Evolutionary conservation across 2,113 vertebrate genomes (phyloP).

Genomic region (Brachyhypopomus occidentalis): DNA sequence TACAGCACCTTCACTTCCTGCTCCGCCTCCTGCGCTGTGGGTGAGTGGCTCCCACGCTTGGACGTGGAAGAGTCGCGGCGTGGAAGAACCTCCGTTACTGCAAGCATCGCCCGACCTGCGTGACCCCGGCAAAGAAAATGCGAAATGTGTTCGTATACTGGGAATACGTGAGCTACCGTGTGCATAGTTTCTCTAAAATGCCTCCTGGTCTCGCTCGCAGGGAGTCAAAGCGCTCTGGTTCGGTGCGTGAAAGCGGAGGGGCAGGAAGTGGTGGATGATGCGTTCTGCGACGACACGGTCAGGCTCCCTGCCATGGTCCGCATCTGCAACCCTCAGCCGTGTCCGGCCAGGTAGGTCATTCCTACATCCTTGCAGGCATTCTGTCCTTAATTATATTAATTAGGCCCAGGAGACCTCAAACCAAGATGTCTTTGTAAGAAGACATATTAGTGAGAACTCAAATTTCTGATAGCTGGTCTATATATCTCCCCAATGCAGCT

Average conservation of each 20-base stretch:
- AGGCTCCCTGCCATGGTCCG: conserved; percentile 78
- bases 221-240: conserved; percentile 83
- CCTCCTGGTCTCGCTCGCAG: conserved; percentile 62
- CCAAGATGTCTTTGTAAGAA: neutral
- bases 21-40: conserved; percentile 83
- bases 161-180: too few species aligned
- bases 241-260: conserved; percentile 79
- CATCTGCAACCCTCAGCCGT: conserved; percentile 80
- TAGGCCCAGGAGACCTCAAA: conserved; percentile 9
- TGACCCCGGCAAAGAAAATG: too few species aligned
- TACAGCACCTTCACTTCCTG: conserved; percentile 85
- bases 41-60: conserved; percentile 54
- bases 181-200: neutral
- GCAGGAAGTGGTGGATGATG: conserved; percentile 73
- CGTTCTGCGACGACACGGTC: conserved; percentile 75
- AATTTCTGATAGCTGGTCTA: neutral
- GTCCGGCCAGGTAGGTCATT: conserved; percentile 80
- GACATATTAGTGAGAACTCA: neutral
- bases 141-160: too few species aligned
- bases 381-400: neutral
- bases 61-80: too few species aligned
- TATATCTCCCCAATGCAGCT: neutral
- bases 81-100: too few species aligned
- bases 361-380: neutral
- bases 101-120: too few species aligned